These are phyloP conservation scores for Anoplius nigerrimus DNA, from an alignment of 2,888 invertebrate species.

Conservation along the genomic window DNA sequence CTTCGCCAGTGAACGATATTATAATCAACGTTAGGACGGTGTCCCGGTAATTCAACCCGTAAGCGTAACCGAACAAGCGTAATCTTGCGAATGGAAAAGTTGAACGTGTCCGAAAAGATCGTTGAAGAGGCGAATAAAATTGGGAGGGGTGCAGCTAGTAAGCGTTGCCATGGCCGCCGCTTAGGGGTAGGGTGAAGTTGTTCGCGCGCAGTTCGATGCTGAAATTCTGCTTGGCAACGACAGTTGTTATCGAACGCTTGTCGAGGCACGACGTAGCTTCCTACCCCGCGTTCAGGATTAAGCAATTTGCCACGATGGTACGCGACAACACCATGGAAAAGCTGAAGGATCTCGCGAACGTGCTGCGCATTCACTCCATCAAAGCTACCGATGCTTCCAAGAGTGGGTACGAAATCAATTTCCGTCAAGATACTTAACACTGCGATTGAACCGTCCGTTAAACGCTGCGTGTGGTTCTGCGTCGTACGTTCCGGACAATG, in stretches of 20 bases:
- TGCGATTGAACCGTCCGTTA: too few species aligned
- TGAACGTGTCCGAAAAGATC: too few species aligned
- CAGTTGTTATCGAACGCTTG: conserved; percentile 61
- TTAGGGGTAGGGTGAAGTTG: conserved; percentile 31
- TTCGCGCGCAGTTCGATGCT: conserved; percentile 47
- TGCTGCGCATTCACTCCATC: conserved; percentile 80
- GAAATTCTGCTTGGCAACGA: conserved; percentile 32
- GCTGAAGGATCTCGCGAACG: conserved; percentile 80
- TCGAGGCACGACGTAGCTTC: conserved; percentile 12
- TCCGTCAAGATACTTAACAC: background rate
- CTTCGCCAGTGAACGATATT: too few species aligned
- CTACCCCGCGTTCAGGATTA: background rate
- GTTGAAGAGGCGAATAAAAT: conserved; percentile 7
- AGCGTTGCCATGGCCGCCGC: conserved; percentile 3
- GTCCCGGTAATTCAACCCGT: too few species aligned
- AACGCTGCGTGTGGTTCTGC: background rate
- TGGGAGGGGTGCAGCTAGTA: conserved; percentile 6
- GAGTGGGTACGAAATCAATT: conserved; percentile 77
- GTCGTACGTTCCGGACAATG: too few species aligned
- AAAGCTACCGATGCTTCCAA: conserved; percentile 81
- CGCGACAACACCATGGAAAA: conserved; percentile 64
- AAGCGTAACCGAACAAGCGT: too few species aligned
- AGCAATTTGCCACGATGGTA: conserved; percentile 9
- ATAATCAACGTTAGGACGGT: too few species aligned
- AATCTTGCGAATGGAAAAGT: too few species aligned